phyloP scores from a whole-genome alignment of 64 coral and sea anemone genomes.

The Dendronephthya gigantea region DNA sequence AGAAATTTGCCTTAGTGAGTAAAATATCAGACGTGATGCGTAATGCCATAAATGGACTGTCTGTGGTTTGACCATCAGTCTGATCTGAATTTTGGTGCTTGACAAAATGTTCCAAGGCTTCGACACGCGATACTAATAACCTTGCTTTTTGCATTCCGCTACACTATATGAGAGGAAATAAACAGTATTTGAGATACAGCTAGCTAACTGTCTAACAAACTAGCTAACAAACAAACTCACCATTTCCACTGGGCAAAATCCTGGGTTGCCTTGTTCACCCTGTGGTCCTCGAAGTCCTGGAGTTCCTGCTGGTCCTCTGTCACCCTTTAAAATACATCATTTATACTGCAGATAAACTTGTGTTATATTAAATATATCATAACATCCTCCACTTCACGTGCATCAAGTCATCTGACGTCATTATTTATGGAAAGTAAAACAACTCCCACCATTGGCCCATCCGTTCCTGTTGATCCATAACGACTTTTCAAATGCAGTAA shows the following conservation, averaged over 20 bases:
- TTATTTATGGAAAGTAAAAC: too few species aligned
- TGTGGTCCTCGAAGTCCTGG: not conserved
- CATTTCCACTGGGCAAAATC: not conserved
- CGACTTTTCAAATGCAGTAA: not conserved
- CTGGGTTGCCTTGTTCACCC: not conserved
- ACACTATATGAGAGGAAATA: not conserved
- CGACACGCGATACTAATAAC: not conserved
- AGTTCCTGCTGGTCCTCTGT: not conserved
- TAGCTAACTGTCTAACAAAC: not conserved
- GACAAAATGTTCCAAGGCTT: not conserved
- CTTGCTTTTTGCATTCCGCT: not conserved
- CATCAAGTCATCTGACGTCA: too few species aligned
- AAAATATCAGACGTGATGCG: not conserved
- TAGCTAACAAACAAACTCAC: not conserved
- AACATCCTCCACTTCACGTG: too few species aligned
- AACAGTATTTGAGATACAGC: not conserved
- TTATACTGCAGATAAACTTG: too few species aligned
- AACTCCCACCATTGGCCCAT: not conserved
- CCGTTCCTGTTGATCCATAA: not conserved
- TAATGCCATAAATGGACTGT: not conserved
- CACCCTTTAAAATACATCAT: not conserved
- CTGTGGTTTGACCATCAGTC: not conserved
- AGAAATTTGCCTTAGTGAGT: not conserved
- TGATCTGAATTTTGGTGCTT: not conserved
- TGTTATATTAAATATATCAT: too few species aligned